Percentiles rank a stretch among this genome's conserved stretches.
phyloP scores from a whole-genome alignment of 92 coral and sea anemone species.

The Actinernus sp. region DNA sequence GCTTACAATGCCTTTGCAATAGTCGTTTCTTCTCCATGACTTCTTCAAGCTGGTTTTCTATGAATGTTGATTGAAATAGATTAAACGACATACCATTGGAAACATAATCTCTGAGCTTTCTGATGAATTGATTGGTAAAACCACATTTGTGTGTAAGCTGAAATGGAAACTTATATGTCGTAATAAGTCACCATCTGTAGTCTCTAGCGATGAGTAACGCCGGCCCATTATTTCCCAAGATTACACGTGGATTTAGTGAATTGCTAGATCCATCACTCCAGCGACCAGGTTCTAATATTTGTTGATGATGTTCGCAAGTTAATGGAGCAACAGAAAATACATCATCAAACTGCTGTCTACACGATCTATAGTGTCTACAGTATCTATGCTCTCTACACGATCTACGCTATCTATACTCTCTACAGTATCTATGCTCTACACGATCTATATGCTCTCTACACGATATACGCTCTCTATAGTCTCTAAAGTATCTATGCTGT shows the following conservation, averaged over 20 bases:
- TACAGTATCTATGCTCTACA: too few species aligned
- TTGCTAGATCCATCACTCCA: too few species aligned
- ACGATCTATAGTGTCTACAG: too few species aligned
- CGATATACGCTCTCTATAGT: too few species aligned
- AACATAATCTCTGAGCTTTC: slow-evolving; percentile 12
- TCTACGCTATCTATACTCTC: too few species aligned
- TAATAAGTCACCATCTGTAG: slow-evolving; percentile 45
- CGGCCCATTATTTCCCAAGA: slow-evolving; percentile 37
- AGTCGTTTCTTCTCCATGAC: slow-evolving; percentile 5
- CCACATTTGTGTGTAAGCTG: slow-evolving; percentile 44
- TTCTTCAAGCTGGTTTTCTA: slow-evolving; percentile 23
- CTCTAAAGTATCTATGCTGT: too few species aligned
- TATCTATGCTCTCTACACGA: too few species aligned
- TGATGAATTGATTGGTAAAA: slow-evolving; percentile 16
- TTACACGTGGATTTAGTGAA: slow-evolving; percentile 37
- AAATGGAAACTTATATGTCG: slow-evolving; percentile 22
- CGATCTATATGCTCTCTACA: too few species aligned
- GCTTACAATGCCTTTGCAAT: slow-evolving; percentile 16
- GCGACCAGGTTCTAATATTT: too few species aligned
- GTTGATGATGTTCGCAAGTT: too few species aligned
- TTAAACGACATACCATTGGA: slow-evolving; percentile 39
- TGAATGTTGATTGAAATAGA: slow-evolving; percentile 27
- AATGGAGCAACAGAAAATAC: slow-evolving; percentile 11
- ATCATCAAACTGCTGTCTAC: too few species aligned
- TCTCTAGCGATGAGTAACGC: slow-evolving; percentile 13